Conservation (phyloP, 2,888 invertebrate genomes). For the Thymelicus lineola region DNA sequence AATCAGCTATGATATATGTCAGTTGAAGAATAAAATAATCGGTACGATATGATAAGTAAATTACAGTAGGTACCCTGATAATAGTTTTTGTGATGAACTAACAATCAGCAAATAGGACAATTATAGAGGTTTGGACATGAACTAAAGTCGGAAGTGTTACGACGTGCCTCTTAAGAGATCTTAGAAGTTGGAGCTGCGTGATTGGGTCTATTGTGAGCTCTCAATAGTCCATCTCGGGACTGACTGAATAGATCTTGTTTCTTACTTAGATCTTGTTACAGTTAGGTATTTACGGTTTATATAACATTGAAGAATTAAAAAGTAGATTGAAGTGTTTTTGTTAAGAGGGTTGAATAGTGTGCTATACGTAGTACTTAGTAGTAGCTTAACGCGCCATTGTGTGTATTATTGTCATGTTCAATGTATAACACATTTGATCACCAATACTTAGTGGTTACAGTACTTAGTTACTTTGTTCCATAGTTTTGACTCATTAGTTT, state of each 20-base stretch:
- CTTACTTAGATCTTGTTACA: constrained; percentile 3
- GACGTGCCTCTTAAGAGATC: constrained; percentile 73
- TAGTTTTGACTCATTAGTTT: no score
- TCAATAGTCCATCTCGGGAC: constrained; percentile 72
- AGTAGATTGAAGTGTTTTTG: background rate
- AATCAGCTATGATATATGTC: no score
- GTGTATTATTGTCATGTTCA: no score
- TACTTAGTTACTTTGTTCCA: no score
- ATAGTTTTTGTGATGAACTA: constrained; percentile 2
- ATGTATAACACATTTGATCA: no score
- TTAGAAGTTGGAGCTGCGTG: constrained; percentile 70
- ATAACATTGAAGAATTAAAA: no score
- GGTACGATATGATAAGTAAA: background rate
- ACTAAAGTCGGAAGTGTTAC: constrained; percentile 51
- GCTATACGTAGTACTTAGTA: no score
- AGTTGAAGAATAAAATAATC: background rate
- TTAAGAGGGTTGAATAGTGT: background rate
- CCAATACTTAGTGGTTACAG: no score
- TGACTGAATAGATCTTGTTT: constrained; percentile 51
- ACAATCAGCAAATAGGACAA: constrained; percentile 9
- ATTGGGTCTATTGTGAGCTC: constrained; percentile 78
- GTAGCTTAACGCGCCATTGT: no score
- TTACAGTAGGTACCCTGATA: background rate
- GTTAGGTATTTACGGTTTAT: constrained; percentile 8
- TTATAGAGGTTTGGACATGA: constrained; percentile 20